These are phyloP conservation scores for Rhynchophorus ferrugineus DNA, from an alignment of 1,140 invertebrate species.

Conservation along the genomic window DNA sequence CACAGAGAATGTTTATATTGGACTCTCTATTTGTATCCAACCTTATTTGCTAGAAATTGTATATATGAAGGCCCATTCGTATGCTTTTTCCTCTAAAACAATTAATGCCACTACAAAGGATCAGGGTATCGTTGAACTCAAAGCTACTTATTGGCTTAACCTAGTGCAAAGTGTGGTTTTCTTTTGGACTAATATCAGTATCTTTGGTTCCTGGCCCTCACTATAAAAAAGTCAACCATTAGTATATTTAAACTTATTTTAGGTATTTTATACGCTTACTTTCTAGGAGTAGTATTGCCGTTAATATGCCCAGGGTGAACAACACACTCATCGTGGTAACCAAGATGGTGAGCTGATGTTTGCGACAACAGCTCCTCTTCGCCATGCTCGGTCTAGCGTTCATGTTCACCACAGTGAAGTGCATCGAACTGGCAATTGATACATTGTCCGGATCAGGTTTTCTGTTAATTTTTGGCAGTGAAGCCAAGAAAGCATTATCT, in stretches of 20 bases:
- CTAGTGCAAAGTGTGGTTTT: background rate
- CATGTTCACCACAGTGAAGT: constrained; percentile 77
- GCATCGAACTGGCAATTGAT: constrained; percentile 74
- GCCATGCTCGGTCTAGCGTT: constrained; percentile 54
- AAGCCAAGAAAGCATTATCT: constrained; percentile 18
- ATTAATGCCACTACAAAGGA: too few species aligned
- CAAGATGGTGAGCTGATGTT: constrained; percentile 68
- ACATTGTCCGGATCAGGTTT: constrained; percentile 50
- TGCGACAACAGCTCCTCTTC: constrained; percentile 61
- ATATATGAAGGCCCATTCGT: too few species aligned
- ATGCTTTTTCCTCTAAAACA: too few species aligned
- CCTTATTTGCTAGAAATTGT: background rate
- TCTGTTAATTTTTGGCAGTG: constrained; percentile 37
- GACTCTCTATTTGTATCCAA: too few species aligned
- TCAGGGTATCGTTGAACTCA: too few species aligned
- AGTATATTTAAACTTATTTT: too few species aligned
- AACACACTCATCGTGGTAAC: constrained; percentile 70
- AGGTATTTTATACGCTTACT: too few species aligned
- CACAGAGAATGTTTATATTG: background rate
- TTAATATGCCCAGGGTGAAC: constrained; percentile 67
- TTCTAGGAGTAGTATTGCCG: constrained; percentile 62
- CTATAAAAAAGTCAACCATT: constrained; percentile 51
- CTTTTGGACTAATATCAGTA: constrained; percentile 22
- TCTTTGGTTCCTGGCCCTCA: constrained; percentile 47
- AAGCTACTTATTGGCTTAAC: background rate